Conservation (phyloP, 1,140 invertebrate genomes). For the Calosoma granatense region DNA sequence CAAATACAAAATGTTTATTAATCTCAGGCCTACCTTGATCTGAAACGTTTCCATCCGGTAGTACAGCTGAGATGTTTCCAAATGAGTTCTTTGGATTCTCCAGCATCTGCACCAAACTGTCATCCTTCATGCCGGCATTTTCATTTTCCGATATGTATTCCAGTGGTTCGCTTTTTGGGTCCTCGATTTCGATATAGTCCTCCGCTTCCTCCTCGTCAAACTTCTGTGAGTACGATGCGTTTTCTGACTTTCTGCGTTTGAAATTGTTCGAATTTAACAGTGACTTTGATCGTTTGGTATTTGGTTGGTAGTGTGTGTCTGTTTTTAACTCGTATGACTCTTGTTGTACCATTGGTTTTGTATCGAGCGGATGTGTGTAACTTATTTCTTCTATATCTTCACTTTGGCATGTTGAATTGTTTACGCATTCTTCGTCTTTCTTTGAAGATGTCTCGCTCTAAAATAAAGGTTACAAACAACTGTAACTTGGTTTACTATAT, state of each 20-base stretch:
- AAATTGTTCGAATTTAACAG: neutral
- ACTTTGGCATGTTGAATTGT: neutral
- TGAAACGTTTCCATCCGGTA: neutral
- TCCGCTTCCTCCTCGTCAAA: neutral
- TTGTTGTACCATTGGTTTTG: neutral
- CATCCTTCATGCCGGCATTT: neutral
- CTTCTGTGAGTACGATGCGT: neutral
- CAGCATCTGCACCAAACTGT: neutral
- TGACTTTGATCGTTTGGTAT: neutral
- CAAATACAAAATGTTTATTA: neutral
- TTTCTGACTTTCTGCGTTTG: slow-evolving; percentile 2
- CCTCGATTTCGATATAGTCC: neutral
- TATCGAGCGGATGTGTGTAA: neutral
- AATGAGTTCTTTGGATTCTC: neutral
- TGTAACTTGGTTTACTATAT: too few species aligned
- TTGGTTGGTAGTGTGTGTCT: neutral
- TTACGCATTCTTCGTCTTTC: slow-evolving; percentile 23
- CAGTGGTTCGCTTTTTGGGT: neutral
- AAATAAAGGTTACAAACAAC: slow-evolving; percentile 4
- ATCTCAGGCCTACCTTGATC: slow-evolving; percentile 4
- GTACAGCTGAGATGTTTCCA: neutral
- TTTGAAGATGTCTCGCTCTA: slow-evolving; percentile 25
- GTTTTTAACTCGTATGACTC: neutral
- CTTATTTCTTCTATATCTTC: slow-evolving; percentile 2
- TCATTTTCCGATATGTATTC: neutral